Evolutionary conservation across 2,888 invertebrate genomes (phyloP), one percentile per base, ranked within the genome.

Genomic region (Seira musarum): DNA sequence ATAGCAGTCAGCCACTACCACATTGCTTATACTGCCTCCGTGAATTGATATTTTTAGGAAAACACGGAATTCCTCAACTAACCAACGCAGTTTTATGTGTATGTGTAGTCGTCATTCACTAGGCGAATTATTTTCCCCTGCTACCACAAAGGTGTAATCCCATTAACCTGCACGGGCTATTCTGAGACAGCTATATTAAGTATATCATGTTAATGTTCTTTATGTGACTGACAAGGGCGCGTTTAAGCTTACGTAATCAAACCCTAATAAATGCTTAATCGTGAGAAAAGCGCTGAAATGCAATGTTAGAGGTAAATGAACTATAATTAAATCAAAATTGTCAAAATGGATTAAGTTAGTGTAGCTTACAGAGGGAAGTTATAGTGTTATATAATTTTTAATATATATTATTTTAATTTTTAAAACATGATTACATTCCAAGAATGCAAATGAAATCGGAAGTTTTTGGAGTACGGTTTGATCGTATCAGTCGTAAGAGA

Each of bases 321-420:
- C 63, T 13, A 64, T 64, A 64, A 64, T 22, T 15, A n/a, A 24
- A 64, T 64, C 22, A 64, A 24, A 8, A n/a, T 64, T 3, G 5
- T 25, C 22, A 13, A 5, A 8, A 10, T 15, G 13, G 64, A 3
- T 22, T 8, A 22, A n/a, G 64, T 25, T 1, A 64, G 22, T 10
- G 1, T 24, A 15, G 8, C 15, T 13, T n/a, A 15, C 15, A 24
- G 24, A 64, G 22, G 64, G 25, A 64, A 21, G n/a, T n/a, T n/a
- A n/a, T n/a, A 64, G 64, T 19, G 13, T n/a, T 65, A 8, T 35
- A 24, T 30, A 24, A 15, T 64, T 64, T 13, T 17, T 30, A 30
- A 2, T 65, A 24, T 30, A 2, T n/a, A 30, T 3, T 66, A 30
- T 15, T 40, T 40, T 3, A 66, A 66, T 30, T 66, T 66, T 19